phyloP scores from a whole-genome alignment of 2,113 vertebrate species.

The Chloroceryle aenea region DNA sequence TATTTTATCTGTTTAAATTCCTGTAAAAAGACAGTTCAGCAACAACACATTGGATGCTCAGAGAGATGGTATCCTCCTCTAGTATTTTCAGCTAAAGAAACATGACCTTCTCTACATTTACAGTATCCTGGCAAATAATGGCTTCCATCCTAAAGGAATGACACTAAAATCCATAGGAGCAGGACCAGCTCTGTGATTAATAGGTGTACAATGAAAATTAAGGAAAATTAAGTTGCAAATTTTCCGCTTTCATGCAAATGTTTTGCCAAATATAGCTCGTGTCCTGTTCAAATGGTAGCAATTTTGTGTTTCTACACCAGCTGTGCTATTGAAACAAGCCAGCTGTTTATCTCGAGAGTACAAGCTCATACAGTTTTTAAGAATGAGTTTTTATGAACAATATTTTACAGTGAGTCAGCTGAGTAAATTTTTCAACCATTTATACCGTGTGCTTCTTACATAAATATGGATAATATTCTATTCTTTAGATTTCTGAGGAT shows the following conservation, averaged over 20 bases:
- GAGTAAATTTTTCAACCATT: background rate
- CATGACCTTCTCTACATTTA: background rate
- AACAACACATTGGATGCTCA: background rate
- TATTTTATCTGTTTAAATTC: background rate
- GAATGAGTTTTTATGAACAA: slow-evolving; percentile 23
- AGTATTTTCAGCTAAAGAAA: background rate
- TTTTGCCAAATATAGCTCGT: slow-evolving; percentile 40
- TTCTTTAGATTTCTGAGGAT: background rate
- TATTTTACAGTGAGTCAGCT: slow-evolving; percentile 47
- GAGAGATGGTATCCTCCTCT: background rate
- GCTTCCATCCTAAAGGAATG: background rate
- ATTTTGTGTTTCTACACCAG: slow-evolving; percentile 36
- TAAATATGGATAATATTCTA: background rate
- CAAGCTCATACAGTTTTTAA: slow-evolving; percentile 19
- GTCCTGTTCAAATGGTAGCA: slow-evolving; percentile 25
- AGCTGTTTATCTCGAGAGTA: slow-evolving; percentile 40
- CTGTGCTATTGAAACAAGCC: slow-evolving; percentile 51
- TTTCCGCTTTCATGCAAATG: slow-evolving; percentile 42
- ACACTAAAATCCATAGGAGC: background rate
- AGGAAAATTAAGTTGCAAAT: slow-evolving; percentile 35
- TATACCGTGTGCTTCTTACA: background rate
- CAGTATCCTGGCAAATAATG: background rate
- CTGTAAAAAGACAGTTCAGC: background rate
- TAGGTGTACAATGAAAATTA: background rate
- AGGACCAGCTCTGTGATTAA: background rate